Base-by-base conservation (phyloP, 2,113 vertebrate genomes). In the Calypte anna region DNA sequence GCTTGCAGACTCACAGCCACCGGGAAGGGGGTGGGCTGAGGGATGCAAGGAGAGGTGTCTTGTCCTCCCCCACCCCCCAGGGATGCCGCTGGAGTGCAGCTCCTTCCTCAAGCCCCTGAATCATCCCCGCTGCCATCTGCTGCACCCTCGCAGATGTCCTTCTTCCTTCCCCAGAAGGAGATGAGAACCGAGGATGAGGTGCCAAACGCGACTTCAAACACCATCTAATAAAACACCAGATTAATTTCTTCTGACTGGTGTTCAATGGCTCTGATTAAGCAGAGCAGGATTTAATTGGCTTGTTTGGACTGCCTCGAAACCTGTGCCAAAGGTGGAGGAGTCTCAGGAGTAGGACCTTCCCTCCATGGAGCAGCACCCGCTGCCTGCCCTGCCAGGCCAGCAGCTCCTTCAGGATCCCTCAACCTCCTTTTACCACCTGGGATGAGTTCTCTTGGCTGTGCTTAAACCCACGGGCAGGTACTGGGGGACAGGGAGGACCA, bases 81-180 rank as follows among this genome's bases (percentile, higher is more conserved):
- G 87, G 84, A 89, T 4, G 58, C 93, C 87, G 21, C 96, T 95
- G 93, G 93, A 96, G 87, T 72, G 6, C 84, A 93, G 84, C 90
- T 94, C 85, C 87, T 93, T 96, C 94, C 93, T 87, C 46, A 1
- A 95, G 94, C 90, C 94, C 96, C 96, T 96, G 96, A 96, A 94
- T 96, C 96, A 96, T 96, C 82, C 96, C 85, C 0, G 8, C 70
- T 96, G 91, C 96, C 96, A 96, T 96, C 96, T 96, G 94, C 96
- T 94, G 94, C 91, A 68, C 96, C 93, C 93, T 96, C 87, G 4
- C 95, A 96, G 91, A 96, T 94, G 96, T 96, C 96, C 96, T 95
- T 91, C 96, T 87, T 96, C 96, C 94, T 96, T 96, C 93, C 96
- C 92, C 94, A 94, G 93, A 66, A 95, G 93, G 96, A 96, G 96